phyloP scores from a whole-genome alignment of 2,113 vertebrate species.

The Platycercus adscitus region DNA sequence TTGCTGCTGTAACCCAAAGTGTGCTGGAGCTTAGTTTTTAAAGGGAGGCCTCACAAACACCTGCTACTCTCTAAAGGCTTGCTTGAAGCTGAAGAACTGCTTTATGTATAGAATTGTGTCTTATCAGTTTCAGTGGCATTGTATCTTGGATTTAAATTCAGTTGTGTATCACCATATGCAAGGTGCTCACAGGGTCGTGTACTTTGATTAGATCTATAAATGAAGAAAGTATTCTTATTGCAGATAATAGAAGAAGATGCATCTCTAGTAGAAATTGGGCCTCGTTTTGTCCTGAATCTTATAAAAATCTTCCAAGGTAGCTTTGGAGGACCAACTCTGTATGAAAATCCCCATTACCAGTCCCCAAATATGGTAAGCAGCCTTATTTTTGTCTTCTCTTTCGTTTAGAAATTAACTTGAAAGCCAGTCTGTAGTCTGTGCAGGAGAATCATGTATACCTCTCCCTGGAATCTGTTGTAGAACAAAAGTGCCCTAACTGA shows the following conservation, averaged over 20 bases:
- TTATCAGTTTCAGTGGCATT: not conserved
- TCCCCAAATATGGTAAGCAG: constrained; percentile 91
- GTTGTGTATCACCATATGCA: not conserved
- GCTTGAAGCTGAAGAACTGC: not conserved
- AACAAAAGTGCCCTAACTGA: not conserved
- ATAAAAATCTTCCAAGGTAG: constrained; percentile 97
- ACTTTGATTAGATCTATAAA: not conserved
- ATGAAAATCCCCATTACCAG: constrained; percentile 89
- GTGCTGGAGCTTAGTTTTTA: not conserved
- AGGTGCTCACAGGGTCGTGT: not conserved
- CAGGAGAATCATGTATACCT: not conserved
- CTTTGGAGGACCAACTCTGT: constrained; percentile 94
- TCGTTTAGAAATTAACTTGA: not conserved
- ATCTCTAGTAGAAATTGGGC: constrained; percentile 94
- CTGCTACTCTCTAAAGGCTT: not conserved
- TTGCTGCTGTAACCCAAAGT: not conserved
- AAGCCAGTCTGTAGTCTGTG: not conserved
- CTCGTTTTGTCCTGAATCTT: constrained; percentile 94
- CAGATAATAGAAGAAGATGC: constrained; percentile 97
- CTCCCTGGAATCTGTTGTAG: not conserved
- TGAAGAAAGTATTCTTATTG: not conserved
- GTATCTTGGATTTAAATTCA: not conserved
- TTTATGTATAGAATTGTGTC: not conserved
- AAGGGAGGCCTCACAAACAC: not conserved
- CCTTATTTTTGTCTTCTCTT: not conserved